A percentile compares a stretch with the other conserved stretches of the same genome.
Conservation (phyloP, 2,797 vertebrate species). For the Phoeniculus purpureus region DNA sequence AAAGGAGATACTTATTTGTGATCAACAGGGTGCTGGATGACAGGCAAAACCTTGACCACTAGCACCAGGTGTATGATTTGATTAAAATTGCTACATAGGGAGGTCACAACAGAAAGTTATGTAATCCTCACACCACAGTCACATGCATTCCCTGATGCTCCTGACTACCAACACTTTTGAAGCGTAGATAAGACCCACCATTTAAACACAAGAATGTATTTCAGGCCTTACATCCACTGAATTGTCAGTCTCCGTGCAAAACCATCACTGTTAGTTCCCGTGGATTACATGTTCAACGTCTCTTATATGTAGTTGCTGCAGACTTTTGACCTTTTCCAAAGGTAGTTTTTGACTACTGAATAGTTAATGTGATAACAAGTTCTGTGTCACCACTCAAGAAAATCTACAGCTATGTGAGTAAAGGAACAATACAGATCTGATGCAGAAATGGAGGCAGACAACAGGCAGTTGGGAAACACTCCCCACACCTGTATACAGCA, state of each 20-base stretch:
- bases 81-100: background rate
- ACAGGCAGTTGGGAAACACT: background rate
- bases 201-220: background rate
- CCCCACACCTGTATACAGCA: fast-evolving
- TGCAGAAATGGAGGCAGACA: background rate
- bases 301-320: background rate
- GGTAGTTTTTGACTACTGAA: background rate
- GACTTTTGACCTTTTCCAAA: background rate
- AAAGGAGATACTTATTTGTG: background rate
- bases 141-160: background rate
- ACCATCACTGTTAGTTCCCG: background rate
- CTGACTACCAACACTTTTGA: background rate
- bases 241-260: background rate
- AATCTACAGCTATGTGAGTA: background rate
- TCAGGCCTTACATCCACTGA: background rate
- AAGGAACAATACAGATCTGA: background rate
- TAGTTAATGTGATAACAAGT: background rate
- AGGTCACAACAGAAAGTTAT: background rate
- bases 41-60: background rate
- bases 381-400: background rate
- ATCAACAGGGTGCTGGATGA: background rate
- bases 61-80: background rate
- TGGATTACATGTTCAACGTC: background rate
- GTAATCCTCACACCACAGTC: background rate
- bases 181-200: background rate